A percentile compares a stretch with the other conserved stretches of the same genome.
Conservation (phyloP, 2,888 invertebrate species). For the Tetragonula carbonaria region DNA sequence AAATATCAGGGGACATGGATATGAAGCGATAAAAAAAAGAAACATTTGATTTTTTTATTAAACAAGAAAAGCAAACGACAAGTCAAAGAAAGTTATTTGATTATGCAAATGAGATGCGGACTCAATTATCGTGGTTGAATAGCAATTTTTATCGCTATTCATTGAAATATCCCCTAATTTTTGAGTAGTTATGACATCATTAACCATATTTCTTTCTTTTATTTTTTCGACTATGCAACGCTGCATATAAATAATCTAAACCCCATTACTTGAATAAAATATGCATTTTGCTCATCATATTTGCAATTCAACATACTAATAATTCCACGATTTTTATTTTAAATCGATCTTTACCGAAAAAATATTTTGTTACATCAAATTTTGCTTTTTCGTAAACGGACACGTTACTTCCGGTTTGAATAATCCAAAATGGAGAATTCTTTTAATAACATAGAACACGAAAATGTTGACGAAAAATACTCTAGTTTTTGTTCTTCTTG, state of each 20-base stretch:
- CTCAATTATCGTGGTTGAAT: no score
- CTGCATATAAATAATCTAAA: background rate
- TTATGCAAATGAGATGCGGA: no score
- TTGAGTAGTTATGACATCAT: background rate
- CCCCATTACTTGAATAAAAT: conserved; percentile 22
- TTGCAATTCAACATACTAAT: conserved; percentile 8
- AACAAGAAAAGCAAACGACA: no score
- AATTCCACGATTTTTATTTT: conserved; percentile 27
- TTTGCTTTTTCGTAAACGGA: background rate
- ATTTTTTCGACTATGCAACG: background rate
- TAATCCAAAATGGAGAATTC: conserved; percentile 22
- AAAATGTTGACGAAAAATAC: conserved; percentile 13
- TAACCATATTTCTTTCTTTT: background rate
- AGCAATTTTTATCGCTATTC: no score
- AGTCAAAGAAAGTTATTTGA: no score
- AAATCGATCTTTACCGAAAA: conserved; percentile 30
- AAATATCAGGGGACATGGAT: no score
- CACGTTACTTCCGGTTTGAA: conserved; percentile 7
- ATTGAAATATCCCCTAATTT: no score
- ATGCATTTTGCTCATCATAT: background rate
- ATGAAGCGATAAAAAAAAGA: no score
- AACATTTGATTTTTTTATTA: no score
- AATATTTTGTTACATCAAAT: conserved; percentile 7
- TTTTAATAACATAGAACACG: background rate
- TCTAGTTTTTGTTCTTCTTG: conserved; percentile 56